Evolutionary conservation across 2,113 vertebrate genomes (phyloP).

Genomic region (Narcine bancroftii): DNA sequence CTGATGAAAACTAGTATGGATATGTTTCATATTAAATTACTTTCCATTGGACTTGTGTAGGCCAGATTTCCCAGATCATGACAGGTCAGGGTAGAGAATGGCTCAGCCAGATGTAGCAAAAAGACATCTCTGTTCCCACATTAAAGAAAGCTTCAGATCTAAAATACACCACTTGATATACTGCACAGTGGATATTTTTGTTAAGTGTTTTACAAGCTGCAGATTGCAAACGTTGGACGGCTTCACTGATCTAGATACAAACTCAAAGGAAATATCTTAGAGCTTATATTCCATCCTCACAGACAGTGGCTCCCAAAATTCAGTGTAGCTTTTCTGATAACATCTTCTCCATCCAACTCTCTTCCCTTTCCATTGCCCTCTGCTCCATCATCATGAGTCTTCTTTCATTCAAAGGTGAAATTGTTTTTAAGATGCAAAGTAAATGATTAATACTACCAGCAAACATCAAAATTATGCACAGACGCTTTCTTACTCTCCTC

Average conservation of each 20-base stretch:
- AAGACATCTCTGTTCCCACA: not conserved
- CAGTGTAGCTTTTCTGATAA: not conserved
- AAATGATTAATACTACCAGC: not conserved
- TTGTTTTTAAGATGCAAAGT: not conserved
- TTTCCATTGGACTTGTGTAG: not conserved
- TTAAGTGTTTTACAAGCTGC: not conserved
- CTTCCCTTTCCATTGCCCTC: not conserved
- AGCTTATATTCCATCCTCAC: no score
- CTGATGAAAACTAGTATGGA: not conserved
- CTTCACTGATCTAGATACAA: no score
- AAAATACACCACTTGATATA: not conserved
- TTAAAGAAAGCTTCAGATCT: not conserved
- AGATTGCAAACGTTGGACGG: not conserved
- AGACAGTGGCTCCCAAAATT: no score
- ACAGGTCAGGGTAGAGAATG: not conserved
- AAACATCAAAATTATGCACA: not conserved
- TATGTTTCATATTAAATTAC: not conserved
- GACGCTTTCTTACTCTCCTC: no score
- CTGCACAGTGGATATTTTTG: not conserved
- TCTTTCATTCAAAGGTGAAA: not conserved
- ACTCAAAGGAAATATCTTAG: no score
- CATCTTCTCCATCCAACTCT: not conserved
- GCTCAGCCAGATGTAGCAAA: not conserved
- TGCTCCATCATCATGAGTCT: not conserved
- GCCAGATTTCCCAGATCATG: not conserved